Conservation (phyloP, 2,113 vertebrate species). For the Craseonycteris thonglongyai region DNA sequence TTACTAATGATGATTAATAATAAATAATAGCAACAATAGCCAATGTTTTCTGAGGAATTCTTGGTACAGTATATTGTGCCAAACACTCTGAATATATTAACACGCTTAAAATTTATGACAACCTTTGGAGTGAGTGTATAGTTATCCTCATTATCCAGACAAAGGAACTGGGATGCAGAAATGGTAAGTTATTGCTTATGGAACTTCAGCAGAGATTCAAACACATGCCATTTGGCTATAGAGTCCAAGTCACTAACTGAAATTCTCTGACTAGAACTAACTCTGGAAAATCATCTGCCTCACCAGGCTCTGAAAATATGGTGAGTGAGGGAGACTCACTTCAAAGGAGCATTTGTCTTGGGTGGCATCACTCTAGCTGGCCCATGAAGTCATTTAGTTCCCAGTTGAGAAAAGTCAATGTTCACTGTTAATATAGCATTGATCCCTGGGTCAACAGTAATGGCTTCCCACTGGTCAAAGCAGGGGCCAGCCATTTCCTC, state of each 20-base stretch:
- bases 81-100: neutral
- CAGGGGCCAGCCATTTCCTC: conserved; percentile 66
- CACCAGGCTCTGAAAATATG: neutral
- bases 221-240: neutral
- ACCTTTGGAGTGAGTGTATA: neutral
- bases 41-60: neutral
- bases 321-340: neutral
- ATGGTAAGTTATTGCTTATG: neutral
- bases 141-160: neutral
- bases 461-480: conserved; percentile 44
- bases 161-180: neutral
- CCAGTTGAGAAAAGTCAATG: conserved; percentile 4
- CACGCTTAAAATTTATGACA: neutral
- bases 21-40: neutral
- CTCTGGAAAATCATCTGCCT: neutral
- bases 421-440: conserved; percentile 31
- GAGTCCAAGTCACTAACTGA: neutral
- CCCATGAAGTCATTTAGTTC: conserved; percentile 35
- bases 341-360: conserved; percentile 34
- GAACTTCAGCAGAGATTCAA: neutral
- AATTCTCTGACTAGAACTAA: neutral
- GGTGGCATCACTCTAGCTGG: conserved; percentile 25
- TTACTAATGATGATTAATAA: neutral
- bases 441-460: conserved; percentile 21
- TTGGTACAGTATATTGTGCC: neutral